Evolutionary conservation across 2,113 vertebrate species (phyloP).

Genomic region (Typhlomys cinereus): DNA sequence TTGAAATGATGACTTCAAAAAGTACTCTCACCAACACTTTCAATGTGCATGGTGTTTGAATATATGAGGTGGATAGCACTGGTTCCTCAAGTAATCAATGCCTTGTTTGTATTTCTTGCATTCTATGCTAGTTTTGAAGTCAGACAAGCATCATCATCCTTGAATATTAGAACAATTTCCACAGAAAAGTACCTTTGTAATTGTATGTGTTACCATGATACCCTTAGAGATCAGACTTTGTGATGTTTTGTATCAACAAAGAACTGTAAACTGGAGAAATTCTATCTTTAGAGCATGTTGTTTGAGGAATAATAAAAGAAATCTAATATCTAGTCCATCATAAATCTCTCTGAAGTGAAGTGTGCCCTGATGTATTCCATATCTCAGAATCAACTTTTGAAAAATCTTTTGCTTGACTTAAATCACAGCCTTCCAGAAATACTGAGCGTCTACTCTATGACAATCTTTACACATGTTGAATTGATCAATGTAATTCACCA

Average conservation of each 20-base stretch:
- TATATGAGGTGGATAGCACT: slow-evolving; percentile 95
- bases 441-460: slow-evolving; percentile 96
- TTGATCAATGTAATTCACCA: slow-evolving; percentile 93
- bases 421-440: slow-evolving; percentile 97
- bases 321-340: slow-evolving; percentile 96
- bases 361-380: slow-evolving; percentile 93
- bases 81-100: slow-evolving; percentile 94
- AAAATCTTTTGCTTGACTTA: slow-evolving; percentile 96
- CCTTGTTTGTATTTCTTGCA: slow-evolving; percentile 95
- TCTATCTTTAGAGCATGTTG: slow-evolving; percentile 97
- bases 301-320: slow-evolving; percentile 94
- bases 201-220: slow-evolving; percentile 95
- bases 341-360: slow-evolving; percentile 97
- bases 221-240: slow-evolving; percentile 97
- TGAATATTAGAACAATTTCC: slow-evolving; percentile 96
- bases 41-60: slow-evolving; percentile 95
- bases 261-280: slow-evolving; percentile 95
- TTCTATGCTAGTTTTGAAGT: slow-evolving; percentile 90
- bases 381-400: slow-evolving; percentile 97
- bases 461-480: slow-evolving; percentile 97
- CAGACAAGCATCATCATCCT: slow-evolving; percentile 97
- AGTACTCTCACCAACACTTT: slow-evolving; percentile 92
- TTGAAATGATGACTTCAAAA: slow-evolving; percentile 95
- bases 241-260: slow-evolving; percentile 94
- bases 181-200: slow-evolving; percentile 96